Evolutionary conservation across 2,113 vertebrate species (phyloP).

Genomic region (Lampris incognitus): DNA sequence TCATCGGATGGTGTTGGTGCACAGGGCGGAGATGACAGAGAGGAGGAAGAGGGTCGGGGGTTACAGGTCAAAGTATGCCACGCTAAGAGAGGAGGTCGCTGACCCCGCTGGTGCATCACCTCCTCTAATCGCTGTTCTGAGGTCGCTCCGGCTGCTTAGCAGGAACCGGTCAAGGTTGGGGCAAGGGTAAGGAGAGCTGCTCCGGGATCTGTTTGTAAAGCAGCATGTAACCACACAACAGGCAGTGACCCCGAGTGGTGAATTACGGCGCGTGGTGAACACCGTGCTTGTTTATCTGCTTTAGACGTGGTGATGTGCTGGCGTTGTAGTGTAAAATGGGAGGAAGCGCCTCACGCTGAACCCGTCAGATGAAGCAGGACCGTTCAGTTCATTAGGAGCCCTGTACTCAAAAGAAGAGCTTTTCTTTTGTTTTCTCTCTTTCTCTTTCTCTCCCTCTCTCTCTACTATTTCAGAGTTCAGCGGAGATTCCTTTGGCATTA

Average conservation of each 20-base stretch:
- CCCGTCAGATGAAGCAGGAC: slow-evolving; percentile 66
- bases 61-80: slow-evolving; percentile 69
- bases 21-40: neutral
- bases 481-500: slow-evolving; percentile 74
- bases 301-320: slow-evolving; percentile 43
- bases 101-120: slow-evolving; percentile 64
- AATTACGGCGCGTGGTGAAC: slow-evolving; percentile 61
- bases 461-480: slow-evolving; percentile 51
- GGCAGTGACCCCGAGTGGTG: slow-evolving; percentile 70
- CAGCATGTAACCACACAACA: slow-evolving; percentile 75
- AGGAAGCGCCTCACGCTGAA: slow-evolving; percentile 66
- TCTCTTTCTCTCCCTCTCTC: slow-evolving; percentile 15
- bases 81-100: slow-evolving; percentile 70
- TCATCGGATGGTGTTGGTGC: slow-evolving; percentile 51
- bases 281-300: slow-evolving; percentile 68
- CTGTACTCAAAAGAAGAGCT: slow-evolving; percentile 38
- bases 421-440: slow-evolving; percentile 14
- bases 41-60: slow-evolving; percentile 50
- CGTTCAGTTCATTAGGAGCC: slow-evolving; percentile 71
- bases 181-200: slow-evolving; percentile 71
- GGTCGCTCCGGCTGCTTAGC: slow-evolving; percentile 70
- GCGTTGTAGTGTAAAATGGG: slow-evolving; percentile 63
- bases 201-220: slow-evolving; percentile 76
- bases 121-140: slow-evolving; percentile 76
- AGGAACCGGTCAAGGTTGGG: slow-evolving; percentile 78